Evolutionary conservation across 2,113 vertebrate species (phyloP), one percentile per base, ranked within the genome.

Genomic region (Ochotona curzoniae): DNA sequence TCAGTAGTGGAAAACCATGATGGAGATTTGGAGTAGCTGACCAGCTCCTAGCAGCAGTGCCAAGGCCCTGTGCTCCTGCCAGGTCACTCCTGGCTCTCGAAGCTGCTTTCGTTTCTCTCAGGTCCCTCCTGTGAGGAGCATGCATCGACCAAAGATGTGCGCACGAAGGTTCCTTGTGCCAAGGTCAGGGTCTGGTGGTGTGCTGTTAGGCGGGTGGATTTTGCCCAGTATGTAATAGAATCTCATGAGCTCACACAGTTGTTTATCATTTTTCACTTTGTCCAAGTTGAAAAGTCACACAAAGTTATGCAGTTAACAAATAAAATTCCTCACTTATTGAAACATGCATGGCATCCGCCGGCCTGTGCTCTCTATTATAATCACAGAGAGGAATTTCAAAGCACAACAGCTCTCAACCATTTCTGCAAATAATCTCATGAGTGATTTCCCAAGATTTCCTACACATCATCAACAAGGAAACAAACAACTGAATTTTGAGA

Each of bases 261-360:
- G 61, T 95, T 89, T 90, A 75, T 70, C 26, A 32, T 86, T 93
- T 88, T 93, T 90, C 18, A 32, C 87, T 90, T 64, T 57, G 60
- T 90, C 70, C 38, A 70, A 61, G 71, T 85, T 90, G 14, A 83
- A 94, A 93, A 86, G 79, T 67, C 60, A 79, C 49, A 83, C 57
- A 76, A 61, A 88, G 57, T 87, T 93, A 88, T 79, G 8, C 82
- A 88, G 38, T 87, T 26, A 87, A 79, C 85, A 96, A 94, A 90
- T 92, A 90, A 82, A 84, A 93, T 93, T 94, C 71, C 64, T 84
- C 32, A 81, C 47, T 94, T 90, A 38, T 32, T 83, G 32, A 95
- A 93, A 95, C 90, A 87, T 66, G 60, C 51, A 47, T 83, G 78
- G 69, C 35, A 92, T 93, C 67, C 32, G 47, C 87, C 89, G 71